Evolutionary conservation across 2,113 vertebrate genomes (phyloP), one percentile per base, ranked within the genome.

Genomic region (Paradoxurus hermaphroditus): DNA sequence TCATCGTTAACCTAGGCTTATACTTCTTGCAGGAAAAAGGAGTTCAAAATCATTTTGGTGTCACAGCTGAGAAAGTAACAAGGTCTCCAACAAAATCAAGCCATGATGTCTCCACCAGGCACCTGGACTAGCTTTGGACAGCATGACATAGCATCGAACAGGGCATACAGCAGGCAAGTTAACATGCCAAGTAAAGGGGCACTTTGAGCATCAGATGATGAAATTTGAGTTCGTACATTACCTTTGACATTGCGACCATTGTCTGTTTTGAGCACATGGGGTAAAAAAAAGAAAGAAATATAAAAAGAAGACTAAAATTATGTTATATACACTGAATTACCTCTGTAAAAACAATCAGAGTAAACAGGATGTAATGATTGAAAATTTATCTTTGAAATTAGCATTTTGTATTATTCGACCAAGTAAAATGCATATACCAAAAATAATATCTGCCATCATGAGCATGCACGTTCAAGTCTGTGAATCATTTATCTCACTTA

Each of bases 231-330:
- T 75, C 27, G 98, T 99, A 99, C 98, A 90, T 99, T 99, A 99
- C 99, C 99, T 99, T 99, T 99, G 95, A 99, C 98, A 99, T 98
- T 99, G 98, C 99, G 99, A 97, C 99, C 99, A 98, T 99, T 99
- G 98, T 99, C 99, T 99, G 99, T 99, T 98, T 99, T 99, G 98
- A 99, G 99, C 98, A 97, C 93, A 98, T 97, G 95, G 97, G 96
- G 96, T 95, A 98, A 97, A 97, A 95, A 98, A 98, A 97, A 97
- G 98, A 99, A 97, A 99, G 96, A 99, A 95, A 97, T 65, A 96
- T 65, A 98, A 93, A 98, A 97, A 98, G 95, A 98, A 96, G 96
- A 98, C 98, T 98, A 99, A 98, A 99, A 98, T 98, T 97, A 93
- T 86, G 44, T 84, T 94, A 77, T 73, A 95, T 31, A 94, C 49